Conservation (phyloP, 2,113 vertebrate species). For the Azemiops feae region DNA sequence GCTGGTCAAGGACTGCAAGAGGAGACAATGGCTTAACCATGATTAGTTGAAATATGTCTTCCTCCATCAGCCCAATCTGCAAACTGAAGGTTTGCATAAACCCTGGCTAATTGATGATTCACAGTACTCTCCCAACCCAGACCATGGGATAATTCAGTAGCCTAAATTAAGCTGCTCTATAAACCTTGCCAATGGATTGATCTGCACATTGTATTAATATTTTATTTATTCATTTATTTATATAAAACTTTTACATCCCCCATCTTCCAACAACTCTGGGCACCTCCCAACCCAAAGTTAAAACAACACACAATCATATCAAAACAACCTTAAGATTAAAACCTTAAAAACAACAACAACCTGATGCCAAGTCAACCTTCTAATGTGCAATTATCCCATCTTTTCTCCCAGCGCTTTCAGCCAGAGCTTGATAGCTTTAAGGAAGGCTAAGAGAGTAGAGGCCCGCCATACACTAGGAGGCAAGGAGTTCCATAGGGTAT, state of each 20-base stretch:
- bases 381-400: no score
- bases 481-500: no score
- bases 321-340: background rate
- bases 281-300: background rate
- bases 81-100: background rate
- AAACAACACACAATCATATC: background rate
- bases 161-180: background rate
- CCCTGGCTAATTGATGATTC: background rate
- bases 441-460: background rate
- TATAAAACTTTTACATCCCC: background rate
- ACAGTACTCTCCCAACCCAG: background rate
- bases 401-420: no score
- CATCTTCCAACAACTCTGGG: background rate
- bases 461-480: no score
- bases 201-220: background rate
- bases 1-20: background rate
- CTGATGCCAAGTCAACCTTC: background rate
- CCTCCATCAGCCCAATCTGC: background rate
- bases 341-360: background rate
- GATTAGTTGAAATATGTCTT: background rate
- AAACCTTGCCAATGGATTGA: background rate
- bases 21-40: background rate
- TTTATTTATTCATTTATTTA: background rate
- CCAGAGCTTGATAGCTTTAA: background rate
- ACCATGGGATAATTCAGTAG: background rate